These are phyloP conservation scores for Parauchenoglanis punctatus DNA, from an alignment of 2,797 vertebrate species.

Conservation along the genomic window DNA sequence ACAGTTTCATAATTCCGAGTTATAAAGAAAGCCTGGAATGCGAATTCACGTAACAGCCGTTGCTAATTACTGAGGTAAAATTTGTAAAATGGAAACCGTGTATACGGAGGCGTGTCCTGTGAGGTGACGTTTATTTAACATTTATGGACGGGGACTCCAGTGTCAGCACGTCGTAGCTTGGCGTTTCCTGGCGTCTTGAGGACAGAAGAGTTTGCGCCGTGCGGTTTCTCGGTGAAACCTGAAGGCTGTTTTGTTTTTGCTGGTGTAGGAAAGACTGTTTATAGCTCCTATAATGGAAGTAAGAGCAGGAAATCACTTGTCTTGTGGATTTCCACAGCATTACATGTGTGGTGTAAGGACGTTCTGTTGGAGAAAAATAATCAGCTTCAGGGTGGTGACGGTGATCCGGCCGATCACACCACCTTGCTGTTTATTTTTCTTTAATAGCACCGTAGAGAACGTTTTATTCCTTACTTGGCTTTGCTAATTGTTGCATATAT, in stretches of 20 bases:
- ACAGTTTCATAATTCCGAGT: neutral
- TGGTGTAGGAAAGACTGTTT: neutral
- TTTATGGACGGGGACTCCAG: neutral
- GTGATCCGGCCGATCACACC: neutral
- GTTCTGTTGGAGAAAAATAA: too few species aligned
- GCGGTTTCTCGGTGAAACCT: neutral
- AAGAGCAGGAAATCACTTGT: neutral
- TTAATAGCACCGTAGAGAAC: neutral
- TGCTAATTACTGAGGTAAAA: neutral
- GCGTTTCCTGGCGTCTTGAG: neutral
- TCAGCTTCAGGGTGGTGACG: too few species aligned
- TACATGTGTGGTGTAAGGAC: neutral
- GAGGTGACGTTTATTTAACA: neutral
- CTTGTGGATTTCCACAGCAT: neutral
- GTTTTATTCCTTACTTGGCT: neutral
- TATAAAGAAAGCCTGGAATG: neutral
- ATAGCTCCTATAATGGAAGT: neutral
- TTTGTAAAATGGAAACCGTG: neutral
- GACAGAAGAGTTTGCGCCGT: neutral
- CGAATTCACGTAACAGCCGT: neutral
- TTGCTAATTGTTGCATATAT: neutral
- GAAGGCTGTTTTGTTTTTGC: neutral
- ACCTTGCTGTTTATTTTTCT: neutral
- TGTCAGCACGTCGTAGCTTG: neutral
- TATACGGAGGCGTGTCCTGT: neutral